Conservation (phyloP, 2,888 invertebrate genomes). For the Notodonta dromedarius region DNA sequence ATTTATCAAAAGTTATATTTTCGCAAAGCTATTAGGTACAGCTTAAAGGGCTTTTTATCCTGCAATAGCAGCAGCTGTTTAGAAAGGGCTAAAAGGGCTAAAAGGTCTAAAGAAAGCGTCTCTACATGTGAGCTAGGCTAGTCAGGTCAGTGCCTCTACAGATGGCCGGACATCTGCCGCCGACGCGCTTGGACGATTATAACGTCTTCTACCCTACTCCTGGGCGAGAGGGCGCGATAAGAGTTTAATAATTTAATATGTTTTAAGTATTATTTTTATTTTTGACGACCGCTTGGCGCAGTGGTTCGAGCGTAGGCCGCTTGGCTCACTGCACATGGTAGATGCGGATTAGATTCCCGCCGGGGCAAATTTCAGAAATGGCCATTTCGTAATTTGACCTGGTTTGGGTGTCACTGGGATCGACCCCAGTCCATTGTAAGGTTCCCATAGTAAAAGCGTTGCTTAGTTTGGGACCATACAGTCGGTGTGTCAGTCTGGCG, state of each 20-base stretch:
- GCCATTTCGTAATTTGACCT: too few relatives aligned
- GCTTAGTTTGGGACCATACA: too few relatives aligned
- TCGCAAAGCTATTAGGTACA: background rate
- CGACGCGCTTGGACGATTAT: slow-evolving; percentile 51
- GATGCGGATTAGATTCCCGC: too few relatives aligned
- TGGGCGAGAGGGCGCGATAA: slow-evolving; percentile 25
- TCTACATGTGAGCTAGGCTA: slow-evolving; percentile 22
- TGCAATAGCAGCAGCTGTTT: slow-evolving; percentile 8
- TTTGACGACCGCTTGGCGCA: too few relatives aligned
- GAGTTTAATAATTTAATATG: background rate
- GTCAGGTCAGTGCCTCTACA: slow-evolving; percentile 47
- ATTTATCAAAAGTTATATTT: background rate
- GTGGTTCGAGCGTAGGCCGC: too few relatives aligned
- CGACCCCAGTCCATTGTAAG: too few relatives aligned
- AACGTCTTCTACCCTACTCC: slow-evolving; percentile 52
- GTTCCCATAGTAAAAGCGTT: too few relatives aligned
- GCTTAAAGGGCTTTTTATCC: slow-evolving; percentile 9
- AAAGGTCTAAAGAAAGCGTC: slow-evolving; percentile 39
- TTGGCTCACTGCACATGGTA: too few relatives aligned
- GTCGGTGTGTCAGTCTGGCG: too few relatives aligned
- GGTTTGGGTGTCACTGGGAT: too few relatives aligned
- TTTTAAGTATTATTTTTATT: too few relatives aligned
- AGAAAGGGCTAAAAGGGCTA: slow-evolving; percentile 27
- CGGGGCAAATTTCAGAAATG: too few relatives aligned
- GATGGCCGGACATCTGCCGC: slow-evolving; percentile 56